phyloP scores from a whole-genome alignment of 2,113 vertebrate genomes.

The Poeciliopsis turrubarensis region DNA sequence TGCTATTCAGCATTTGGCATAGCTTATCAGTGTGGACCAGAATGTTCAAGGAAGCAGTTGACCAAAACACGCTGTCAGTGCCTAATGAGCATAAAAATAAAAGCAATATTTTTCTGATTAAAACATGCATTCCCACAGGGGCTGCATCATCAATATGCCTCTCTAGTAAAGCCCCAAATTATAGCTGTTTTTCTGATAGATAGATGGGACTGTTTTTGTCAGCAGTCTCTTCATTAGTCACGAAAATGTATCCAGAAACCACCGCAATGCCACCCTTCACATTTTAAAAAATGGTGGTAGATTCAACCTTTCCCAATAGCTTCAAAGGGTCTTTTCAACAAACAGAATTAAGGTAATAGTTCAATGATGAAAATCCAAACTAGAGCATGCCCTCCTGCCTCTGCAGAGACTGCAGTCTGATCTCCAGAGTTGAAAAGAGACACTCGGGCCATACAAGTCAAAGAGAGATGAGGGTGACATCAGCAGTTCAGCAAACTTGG shows the following conservation, averaged over 20 bases:
- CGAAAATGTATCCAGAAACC: neutral
- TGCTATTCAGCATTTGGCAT: slow-evolving; percentile 28
- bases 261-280: neutral
- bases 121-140: neutral
- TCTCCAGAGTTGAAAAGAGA: slow-evolving; percentile 44
- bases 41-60: slow-evolving; percentile 2
- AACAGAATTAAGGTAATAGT: slow-evolving; percentile 28
- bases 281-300: neutral
- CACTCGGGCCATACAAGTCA: slow-evolving; percentile 34
- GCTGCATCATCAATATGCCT: neutral
- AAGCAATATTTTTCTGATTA: neutral
- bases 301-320: neutral
- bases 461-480: slow-evolving; percentile 60
- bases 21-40: slow-evolving; percentile 14
- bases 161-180: neutral
- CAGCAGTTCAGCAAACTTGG: slow-evolving; percentile 51
- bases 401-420: slow-evolving; percentile 32
- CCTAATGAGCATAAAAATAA: neutral
- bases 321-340: slow-evolving; percentile 10
- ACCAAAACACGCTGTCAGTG: slow-evolving; percentile 13
- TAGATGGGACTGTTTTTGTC: neutral
- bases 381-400: slow-evolving; percentile 27
- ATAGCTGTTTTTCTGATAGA: neutral
- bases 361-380: slow-evolving; percentile 38
- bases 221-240: neutral